Conservation (phyloP, 2,888 invertebrate genomes). For the Adineta ricciae region DNA sequence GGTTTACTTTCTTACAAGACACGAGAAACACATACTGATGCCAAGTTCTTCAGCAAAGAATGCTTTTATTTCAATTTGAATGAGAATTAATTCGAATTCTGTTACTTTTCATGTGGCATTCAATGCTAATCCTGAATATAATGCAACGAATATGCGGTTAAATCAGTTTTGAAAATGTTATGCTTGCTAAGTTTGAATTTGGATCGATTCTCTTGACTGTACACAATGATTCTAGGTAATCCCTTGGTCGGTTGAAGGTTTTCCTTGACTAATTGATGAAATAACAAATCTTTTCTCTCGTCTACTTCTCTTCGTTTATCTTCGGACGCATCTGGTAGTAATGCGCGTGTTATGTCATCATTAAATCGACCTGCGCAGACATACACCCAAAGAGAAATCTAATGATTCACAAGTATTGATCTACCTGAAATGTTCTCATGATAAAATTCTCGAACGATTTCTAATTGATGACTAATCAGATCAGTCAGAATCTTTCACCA, state of each 20-base stretch:
- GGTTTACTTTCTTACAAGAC: not conserved
- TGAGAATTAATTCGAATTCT: not conserved
- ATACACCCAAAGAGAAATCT: not conserved
- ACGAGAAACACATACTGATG: not conserved
- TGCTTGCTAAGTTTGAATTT: not conserved
- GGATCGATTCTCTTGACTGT: not conserved
- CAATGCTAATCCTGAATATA: not conserved
- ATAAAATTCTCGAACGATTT: not conserved
- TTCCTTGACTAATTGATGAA: not conserved
- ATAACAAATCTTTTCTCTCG: not conserved
- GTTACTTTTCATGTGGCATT: not conserved
- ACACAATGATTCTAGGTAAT: not conserved
- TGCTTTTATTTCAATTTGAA: not conserved
- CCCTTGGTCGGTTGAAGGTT: conserved; percentile 2
- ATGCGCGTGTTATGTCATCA: not conserved
- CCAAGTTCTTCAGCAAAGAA: conserved; percentile 1
- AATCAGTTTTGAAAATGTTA: not conserved
- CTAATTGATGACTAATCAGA: not conserved
- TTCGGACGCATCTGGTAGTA: not conserved
- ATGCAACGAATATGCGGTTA: too few relatives aligned
- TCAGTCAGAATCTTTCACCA: not conserved
- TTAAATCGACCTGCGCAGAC: not conserved
- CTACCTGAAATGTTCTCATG: not conserved
- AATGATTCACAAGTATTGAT: too few relatives aligned
- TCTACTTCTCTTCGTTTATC: not conserved